Percentiles rank a stretch among this genome's conserved stretches.
Evolutionary conservation across 2,113 vertebrate genomes (phyloP).

Genomic region (Salvelinus sp.): DNA sequence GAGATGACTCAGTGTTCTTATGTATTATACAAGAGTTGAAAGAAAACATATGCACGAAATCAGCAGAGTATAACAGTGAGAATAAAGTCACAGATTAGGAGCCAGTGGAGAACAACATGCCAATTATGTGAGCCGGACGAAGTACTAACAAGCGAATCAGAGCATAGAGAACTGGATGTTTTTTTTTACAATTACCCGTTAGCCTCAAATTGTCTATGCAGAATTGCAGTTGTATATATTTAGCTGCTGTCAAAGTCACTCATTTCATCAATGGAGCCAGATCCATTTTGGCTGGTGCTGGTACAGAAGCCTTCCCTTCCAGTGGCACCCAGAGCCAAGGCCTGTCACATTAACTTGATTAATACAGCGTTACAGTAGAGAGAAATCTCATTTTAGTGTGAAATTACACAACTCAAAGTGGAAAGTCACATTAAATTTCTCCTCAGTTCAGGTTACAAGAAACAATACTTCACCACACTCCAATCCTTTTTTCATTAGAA

Average conservation of each 20-base stretch:
- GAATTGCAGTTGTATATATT: slow-evolving; percentile 25
- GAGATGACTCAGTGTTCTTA: background rate
- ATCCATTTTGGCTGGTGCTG: slow-evolving; percentile 19
- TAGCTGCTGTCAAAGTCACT: slow-evolving; percentile 29
- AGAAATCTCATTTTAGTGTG: slow-evolving; percentile 57
- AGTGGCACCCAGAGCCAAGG: slow-evolving; percentile 32
- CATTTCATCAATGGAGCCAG: slow-evolving; percentile 37
- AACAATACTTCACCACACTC: slow-evolving; percentile 50
- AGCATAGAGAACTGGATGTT: background rate
- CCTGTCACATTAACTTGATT: slow-evolving; percentile 57
- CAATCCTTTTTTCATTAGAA: slow-evolving; percentile 25
- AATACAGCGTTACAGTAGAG: slow-evolving; percentile 54
- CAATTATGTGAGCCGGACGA: too few relatives aligned
- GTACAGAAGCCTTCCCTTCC: slow-evolving; percentile 31
- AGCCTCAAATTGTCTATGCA: slow-evolving; percentile 12
- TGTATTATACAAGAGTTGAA: background rate
- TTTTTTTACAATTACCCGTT: background rate
- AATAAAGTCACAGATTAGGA: too few relatives aligned
- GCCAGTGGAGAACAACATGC: too few relatives aligned
- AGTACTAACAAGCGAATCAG: too few relatives aligned
- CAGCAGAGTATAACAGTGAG: too few relatives aligned
- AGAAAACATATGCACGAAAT: too few relatives aligned
- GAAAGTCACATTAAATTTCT: slow-evolving; percentile 58
- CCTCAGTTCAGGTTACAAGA: slow-evolving; percentile 60
- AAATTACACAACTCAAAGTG: slow-evolving; percentile 59